Evolutionary conservation across 1,140 invertebrate species (phyloP).

Genomic region (Trissolcus basalis): DNA sequence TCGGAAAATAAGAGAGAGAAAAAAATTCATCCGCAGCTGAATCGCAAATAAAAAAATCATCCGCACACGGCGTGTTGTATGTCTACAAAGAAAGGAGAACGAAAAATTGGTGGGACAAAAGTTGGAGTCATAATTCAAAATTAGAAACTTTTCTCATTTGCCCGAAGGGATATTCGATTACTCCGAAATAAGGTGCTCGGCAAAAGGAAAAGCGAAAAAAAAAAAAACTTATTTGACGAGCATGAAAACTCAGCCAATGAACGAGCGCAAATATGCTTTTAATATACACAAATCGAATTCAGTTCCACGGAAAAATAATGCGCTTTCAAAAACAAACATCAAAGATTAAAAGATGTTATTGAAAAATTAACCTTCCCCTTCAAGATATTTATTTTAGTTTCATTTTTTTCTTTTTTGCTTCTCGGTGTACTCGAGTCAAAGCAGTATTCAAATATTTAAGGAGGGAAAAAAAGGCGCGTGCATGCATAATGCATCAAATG

Average conservation of each 20-base stretch:
- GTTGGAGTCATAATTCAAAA: slow-evolving; percentile 60
- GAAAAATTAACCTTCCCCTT: not conserved
- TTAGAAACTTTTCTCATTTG: slow-evolving; percentile 60
- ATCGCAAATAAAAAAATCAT: no score
- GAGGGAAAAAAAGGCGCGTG: slow-evolving; percentile 69
- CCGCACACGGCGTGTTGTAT: slow-evolving; percentile 5
- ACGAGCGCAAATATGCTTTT: no score
- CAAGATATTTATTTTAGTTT: slow-evolving; percentile 6
- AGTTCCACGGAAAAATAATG: no score
- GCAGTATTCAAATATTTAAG: slow-evolving; percentile 75
- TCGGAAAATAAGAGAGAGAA: no score
- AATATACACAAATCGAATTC: no score
- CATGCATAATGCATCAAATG: slow-evolving; percentile 73
- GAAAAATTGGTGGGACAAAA: slow-evolving; percentile 43
- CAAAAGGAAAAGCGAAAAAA: not conserved
- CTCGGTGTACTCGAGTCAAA: slow-evolving; percentile 56
- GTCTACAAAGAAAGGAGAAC: slow-evolving; percentile 1
- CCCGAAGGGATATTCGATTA: slow-evolving; percentile 51
- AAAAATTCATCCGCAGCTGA: no score
- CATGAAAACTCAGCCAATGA: slow-evolving; percentile 49
- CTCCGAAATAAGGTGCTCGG: slow-evolving; percentile 54
- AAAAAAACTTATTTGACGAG: slow-evolving; percentile 19
- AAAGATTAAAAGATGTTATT: no score
- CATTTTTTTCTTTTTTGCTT: slow-evolving; percentile 5
- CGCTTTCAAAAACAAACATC: no score